Conservation (phyloP, 2,888 invertebrate genomes). For the Hemaris fuciformis region DNA sequence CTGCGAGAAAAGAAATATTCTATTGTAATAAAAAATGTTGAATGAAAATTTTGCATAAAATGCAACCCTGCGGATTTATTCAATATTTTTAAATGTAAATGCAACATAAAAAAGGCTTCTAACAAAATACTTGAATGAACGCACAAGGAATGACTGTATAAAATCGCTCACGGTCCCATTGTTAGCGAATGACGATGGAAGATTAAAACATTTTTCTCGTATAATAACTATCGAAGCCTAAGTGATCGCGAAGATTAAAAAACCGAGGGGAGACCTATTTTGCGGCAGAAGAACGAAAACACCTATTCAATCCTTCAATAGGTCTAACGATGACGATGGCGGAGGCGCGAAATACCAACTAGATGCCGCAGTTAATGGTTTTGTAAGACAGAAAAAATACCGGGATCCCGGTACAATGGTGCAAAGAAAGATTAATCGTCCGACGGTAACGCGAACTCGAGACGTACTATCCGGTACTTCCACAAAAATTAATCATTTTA, state of each 20-base stretch:
- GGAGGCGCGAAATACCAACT: slow-evolving; percentile 69
- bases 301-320: slow-evolving; percentile 80
- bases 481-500: slow-evolving; percentile 79
- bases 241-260: slow-evolving; percentile 74
- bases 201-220: slow-evolving; percentile 74
- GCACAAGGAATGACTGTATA: slow-evolving; percentile 71
- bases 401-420: slow-evolving; percentile 72
- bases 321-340: slow-evolving; percentile 65
- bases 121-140: slow-evolving; percentile 42
- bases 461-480: slow-evolving; percentile 54
- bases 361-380: slow-evolving; percentile 79
- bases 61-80: slow-evolving; percentile 30
- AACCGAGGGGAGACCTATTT: slow-evolving; percentile 77
- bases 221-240: slow-evolving; percentile 80
- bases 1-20: no score
- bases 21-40: no score
- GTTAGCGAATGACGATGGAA: slow-evolving; percentile 75
- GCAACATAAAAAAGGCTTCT: slow-evolving; percentile 18
- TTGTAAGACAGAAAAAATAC: slow-evolving; percentile 79
- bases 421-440: slow-evolving; percentile 80
- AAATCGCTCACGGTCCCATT: slow-evolving; percentile 64
- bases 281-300: slow-evolving; percentile 75
- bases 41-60: slow-evolving; percentile 16
- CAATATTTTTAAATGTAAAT: slow-evolving; percentile 19
- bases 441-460: slow-evolving; percentile 57